These are phyloP conservation scores for Papilio protenor DNA, from an alignment of 2,888 invertebrate genomes.

Conservation along the genomic window DNA sequence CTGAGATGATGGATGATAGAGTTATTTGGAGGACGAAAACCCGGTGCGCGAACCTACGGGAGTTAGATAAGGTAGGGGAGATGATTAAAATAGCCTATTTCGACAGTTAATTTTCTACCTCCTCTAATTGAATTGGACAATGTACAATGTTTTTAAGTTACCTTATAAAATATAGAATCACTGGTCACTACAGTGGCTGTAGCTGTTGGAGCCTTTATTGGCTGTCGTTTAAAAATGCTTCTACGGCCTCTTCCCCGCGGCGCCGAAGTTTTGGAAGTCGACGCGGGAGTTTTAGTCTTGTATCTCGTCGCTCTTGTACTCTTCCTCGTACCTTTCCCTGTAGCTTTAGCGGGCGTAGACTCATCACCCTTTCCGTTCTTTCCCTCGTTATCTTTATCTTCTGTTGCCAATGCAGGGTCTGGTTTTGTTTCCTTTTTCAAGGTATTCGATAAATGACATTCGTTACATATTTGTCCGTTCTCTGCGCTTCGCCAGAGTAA, in stretches of 20 bases:
- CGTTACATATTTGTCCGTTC: slow-evolving; percentile 90
- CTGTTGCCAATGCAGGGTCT: slow-evolving; percentile 56
- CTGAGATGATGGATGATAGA: too few species aligned
- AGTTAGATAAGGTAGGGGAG: too few species aligned
- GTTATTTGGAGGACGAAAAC: too few species aligned
- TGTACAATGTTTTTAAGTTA: slow-evolving; percentile 40
- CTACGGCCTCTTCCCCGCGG: slow-evolving; percentile 90
- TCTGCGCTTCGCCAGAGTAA: slow-evolving; percentile 90
- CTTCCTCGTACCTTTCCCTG: slow-evolving; percentile 82
- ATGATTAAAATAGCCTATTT: background rate
- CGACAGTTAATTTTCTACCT: background rate
- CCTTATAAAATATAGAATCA: slow-evolving; percentile 87
- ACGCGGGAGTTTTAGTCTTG: slow-evolving; percentile 76
- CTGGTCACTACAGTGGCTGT: slow-evolving; percentile 93
- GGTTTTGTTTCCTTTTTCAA: slow-evolving; percentile 66
- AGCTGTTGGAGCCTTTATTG: slow-evolving; percentile 91
- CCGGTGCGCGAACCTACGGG: too few species aligned
- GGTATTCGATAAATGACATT: slow-evolving; percentile 85
- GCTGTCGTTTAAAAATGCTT: slow-evolving; percentile 90
- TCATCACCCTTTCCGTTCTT: slow-evolving; percentile 69
- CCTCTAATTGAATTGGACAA: background rate
- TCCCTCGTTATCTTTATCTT: slow-evolving; percentile 62
- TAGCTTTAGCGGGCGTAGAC: slow-evolving; percentile 76
- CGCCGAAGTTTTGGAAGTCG: slow-evolving; percentile 62
- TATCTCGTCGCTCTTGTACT: slow-evolving; percentile 85